Evolutionary conservation across 2,797 vertebrate genomes (phyloP).

Genomic region (Lepidocolaptes lacrymiger): DNA sequence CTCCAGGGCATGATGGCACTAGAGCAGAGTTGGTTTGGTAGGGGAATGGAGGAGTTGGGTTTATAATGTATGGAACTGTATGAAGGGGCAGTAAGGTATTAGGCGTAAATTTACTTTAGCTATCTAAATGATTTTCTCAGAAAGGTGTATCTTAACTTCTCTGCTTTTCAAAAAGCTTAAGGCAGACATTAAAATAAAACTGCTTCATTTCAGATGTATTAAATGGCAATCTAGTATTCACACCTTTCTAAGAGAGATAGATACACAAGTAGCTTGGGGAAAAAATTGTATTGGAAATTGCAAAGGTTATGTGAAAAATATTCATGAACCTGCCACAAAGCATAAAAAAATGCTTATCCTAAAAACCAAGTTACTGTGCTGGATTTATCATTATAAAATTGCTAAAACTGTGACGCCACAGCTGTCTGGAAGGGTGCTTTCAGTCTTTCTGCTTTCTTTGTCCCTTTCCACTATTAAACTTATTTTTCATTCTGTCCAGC

Average conservation of each 20-base stretch:
- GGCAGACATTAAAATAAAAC: background rate
- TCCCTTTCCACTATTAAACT: background rate
- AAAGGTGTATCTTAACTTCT: background rate
- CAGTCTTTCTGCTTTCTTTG: background rate
- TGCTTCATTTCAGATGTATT: background rate
- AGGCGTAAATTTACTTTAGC: background rate
- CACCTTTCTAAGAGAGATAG: background rate
- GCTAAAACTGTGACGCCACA: background rate
- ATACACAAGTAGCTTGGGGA: background rate
- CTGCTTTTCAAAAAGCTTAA: background rate
- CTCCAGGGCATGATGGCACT: background rate
- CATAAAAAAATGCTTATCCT: background rate
- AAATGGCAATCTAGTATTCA: background rate
- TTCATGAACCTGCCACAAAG: background rate
- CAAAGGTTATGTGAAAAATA: background rate
- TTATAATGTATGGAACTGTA: background rate
- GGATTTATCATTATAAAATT: background rate
- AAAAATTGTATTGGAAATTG: background rate
- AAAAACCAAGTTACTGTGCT: background rate
- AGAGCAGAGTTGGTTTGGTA: background rate
- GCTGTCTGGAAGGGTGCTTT: background rate
- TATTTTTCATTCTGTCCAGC: background rate
- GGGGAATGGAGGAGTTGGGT: background rate
- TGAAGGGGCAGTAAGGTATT: background rate
- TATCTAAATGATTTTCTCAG: background rate